Evolutionary conservation across 1,140 invertebrate species (phyloP).

Genomic region (Lepidurus apus): DNA sequence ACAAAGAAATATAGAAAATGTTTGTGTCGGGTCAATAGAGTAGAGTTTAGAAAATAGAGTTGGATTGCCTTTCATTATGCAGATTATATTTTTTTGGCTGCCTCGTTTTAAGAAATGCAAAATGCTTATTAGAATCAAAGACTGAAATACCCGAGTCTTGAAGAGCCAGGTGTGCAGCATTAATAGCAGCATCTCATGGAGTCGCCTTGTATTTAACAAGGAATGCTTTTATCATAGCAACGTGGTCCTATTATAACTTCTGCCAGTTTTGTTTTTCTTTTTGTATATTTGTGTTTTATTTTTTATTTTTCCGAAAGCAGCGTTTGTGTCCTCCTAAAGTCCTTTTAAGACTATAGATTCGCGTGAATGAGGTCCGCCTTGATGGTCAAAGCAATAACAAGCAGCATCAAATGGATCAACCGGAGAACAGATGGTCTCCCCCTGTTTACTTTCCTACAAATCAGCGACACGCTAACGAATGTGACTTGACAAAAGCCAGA

Average conservation of each 20-base stretch:
- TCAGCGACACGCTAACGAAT: neutral
- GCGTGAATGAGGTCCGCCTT: neutral
- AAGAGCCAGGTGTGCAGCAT: conserved; percentile 9
- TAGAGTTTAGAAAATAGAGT: too few relatives aligned
- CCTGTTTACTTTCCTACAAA: neutral
- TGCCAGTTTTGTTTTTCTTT: neutral
- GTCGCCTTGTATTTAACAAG: neutral
- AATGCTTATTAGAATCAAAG: neutral
- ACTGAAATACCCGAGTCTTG: neutral
- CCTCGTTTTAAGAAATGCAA: neutral
- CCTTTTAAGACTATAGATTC: too few relatives aligned
- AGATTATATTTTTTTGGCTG: neutral
- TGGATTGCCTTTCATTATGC: too few relatives aligned
- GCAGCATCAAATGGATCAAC: neutral
- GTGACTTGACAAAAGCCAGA: neutral
- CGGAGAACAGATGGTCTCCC: neutral
- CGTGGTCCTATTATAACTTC: neutral
- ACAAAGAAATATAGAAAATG: too few relatives aligned
- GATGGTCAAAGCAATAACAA: neutral
- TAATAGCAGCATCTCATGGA: neutral
- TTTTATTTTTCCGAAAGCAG: too few relatives aligned
- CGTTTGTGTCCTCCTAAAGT: too few relatives aligned
- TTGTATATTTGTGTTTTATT: neutral
- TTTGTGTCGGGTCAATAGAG: too few relatives aligned
- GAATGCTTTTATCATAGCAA: neutral